Conservation (phyloP, 2,113 vertebrate genomes). For the Seriola rivoliana region DNA sequence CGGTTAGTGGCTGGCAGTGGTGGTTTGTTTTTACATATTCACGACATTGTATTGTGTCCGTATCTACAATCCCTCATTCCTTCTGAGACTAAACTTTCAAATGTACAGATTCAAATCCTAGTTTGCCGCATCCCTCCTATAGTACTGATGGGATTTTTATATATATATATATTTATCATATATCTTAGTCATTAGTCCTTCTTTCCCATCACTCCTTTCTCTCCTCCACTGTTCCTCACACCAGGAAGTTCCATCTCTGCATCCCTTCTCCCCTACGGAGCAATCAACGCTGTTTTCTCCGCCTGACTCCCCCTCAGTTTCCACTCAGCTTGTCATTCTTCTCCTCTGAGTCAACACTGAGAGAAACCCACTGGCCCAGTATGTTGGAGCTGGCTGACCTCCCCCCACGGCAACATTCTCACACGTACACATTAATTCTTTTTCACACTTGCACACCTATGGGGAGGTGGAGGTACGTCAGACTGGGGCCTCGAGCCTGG, state of each 20-base stretch:
- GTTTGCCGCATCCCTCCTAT: slow-evolving; percentile 1
- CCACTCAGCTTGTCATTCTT: slow-evolving; percentile 64
- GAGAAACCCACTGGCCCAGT: slow-evolving; percentile 42
- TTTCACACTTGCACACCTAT: slow-evolving; percentile 21
- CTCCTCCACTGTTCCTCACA: slow-evolving; percentile 19
- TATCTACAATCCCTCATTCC: neutral
- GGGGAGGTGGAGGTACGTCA: slow-evolving; percentile 14
- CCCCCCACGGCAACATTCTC: slow-evolving; percentile 2
- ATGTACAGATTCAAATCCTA: slow-evolving; percentile 25
- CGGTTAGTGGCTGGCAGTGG: slow-evolving; percentile 18
- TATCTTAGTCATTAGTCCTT: slow-evolving; percentile 24
- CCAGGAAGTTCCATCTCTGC: slow-evolving; percentile 29
- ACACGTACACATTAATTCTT: slow-evolving; percentile 27
- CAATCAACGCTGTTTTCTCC: slow-evolving; percentile 69
- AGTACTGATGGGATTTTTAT: slow-evolving; percentile 1
- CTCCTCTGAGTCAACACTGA: slow-evolving; percentile 43
- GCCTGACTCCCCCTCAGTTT: slow-evolving; percentile 52
- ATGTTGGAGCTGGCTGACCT: slow-evolving; percentile 29
- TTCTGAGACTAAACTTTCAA: slow-evolving; percentile 10
- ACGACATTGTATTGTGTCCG: neutral
- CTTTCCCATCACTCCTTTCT: neutral
- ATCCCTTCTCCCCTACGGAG: slow-evolving; percentile 37
- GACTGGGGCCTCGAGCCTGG: slow-evolving; percentile 9
- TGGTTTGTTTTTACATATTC: slow-evolving; percentile 18
- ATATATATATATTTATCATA: neutral